Conservation (phyloP, 2,797 vertebrate genomes). For the Anabacerthia variegaticeps region DNA sequence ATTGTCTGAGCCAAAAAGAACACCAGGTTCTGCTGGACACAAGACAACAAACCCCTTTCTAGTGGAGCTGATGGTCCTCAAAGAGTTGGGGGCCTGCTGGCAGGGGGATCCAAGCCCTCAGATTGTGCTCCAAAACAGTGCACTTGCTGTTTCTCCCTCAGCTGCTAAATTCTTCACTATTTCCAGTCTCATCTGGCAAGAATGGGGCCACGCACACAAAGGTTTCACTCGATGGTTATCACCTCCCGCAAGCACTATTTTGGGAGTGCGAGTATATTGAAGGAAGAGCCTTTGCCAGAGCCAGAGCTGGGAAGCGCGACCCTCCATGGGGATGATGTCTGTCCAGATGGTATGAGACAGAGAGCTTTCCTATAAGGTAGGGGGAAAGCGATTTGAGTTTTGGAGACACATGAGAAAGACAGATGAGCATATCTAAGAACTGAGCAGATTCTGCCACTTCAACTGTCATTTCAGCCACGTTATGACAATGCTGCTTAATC, state of each 20-base stretch:
- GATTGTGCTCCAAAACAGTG: neutral
- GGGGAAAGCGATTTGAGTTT: neutral
- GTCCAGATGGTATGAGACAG: neutral
- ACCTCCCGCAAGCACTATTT: neutral
- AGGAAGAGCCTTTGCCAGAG: neutral
- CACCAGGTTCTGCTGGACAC: neutral
- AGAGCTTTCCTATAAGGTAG: neutral
- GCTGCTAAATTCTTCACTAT: neutral
- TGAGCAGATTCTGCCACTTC: neutral
- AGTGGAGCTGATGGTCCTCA: neutral
- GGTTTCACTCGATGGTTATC: accelerated
- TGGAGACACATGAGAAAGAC: neutral
- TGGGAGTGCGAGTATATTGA: neutral
- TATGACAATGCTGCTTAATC: neutral
- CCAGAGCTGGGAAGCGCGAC: neutral
- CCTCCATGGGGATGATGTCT: neutral
- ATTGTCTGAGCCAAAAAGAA: neutral
- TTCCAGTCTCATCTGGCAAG: neutral
- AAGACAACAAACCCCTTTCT: neutral
- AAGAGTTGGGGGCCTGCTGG: neutral
- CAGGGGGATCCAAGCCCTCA: neutral
- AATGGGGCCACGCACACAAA: accelerated
- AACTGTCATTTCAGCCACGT: neutral
- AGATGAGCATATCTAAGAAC: neutral
- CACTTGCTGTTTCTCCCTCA: neutral